Evolutionary conservation across 2,888 invertebrate genomes (phyloP), one percentile per base, ranked within the genome.

Genomic region (Opisthograptis luteolata): DNA sequence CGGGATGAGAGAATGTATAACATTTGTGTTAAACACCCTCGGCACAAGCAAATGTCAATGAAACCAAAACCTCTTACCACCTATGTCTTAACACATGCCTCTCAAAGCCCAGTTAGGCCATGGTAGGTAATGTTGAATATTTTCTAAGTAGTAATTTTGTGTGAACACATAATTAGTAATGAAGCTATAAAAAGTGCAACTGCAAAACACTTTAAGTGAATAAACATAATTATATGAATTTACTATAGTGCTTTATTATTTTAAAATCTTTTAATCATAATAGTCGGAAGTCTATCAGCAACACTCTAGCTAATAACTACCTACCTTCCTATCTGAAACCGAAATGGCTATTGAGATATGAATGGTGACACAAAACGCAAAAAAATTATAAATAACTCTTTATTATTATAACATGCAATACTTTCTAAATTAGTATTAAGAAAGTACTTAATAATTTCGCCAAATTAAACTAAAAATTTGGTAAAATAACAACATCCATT

Each of bases 31-130:
- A 94, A 93, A 17, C 93, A 93, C 71, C 94, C 94, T 13, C 92
- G 96, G 24, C 97, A 97, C 73, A 97, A 97, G 72, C 96, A 96
- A 82, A 94, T 94, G 93, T 84, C 93, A 9, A 94, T 94, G 91
- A 92, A 92, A 48, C 92, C 93, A 48, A 92, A 92, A 58, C 94
- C 93, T 7, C 92, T 92, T 56, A 94, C 94, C 63, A 94, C 94
- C 10, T 95, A 95, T 94, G 94, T 95, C 48, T 72, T 97, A 48
- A 94, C 96, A 0, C 94, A 94, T 76, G 96, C 95, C 2, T 94
- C 93, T 12, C 95, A 95, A 76, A 92, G 92, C 42, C 77, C 66
- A 56, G 65, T 80, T 9, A 77, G 91, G 56, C 84, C 84, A 17
- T 91, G 91, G 91, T 91, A n/a, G 6, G 27, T 19, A 27, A n/a